phyloP scores from a whole-genome alignment of 2,888 invertebrate genomes.

The Xylota sylvarum region DNA sequence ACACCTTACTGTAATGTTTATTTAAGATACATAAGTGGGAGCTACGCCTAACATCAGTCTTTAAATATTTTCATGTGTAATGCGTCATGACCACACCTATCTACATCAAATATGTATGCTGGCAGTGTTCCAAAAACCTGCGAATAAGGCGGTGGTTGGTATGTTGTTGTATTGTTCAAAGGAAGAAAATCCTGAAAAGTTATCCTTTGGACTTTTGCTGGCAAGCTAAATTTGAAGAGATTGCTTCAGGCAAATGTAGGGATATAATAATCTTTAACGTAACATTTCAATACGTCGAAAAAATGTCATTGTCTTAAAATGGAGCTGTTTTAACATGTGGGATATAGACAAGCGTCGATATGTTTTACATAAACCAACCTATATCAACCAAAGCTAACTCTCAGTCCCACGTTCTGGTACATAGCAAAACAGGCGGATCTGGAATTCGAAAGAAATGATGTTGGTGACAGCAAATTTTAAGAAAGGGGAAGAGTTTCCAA shows the following conservation, averaged over 20 bases:
- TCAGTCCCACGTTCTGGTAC: too few species aligned
- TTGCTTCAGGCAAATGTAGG: constrained; percentile 9
- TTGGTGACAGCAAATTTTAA: too few species aligned
- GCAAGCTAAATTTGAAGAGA: constrained; percentile 9
- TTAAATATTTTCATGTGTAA: background rate
- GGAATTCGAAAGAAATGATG: too few species aligned
- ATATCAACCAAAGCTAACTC: too few species aligned
- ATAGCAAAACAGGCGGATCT: too few species aligned
- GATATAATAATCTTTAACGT: too few species aligned
- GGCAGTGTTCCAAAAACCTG: background rate
- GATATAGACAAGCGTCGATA: too few species aligned
- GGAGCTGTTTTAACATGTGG: too few species aligned
- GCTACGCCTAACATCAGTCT: background rate
- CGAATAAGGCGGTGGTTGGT: background rate
- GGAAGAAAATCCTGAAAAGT: background rate
- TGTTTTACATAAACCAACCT: too few species aligned
- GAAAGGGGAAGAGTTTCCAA: too few species aligned
- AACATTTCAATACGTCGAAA: too few species aligned
- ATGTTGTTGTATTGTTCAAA: constrained; percentile 4
- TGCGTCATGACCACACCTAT: background rate
- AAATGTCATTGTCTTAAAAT: too few species aligned
- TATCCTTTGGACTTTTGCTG: constrained; percentile 2
- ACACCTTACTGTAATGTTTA: background rate
- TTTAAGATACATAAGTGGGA: background rate
- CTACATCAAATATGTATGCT: background rate